Conservation (phyloP, 1,140 invertebrate species). For the Atta colombica region DNA sequence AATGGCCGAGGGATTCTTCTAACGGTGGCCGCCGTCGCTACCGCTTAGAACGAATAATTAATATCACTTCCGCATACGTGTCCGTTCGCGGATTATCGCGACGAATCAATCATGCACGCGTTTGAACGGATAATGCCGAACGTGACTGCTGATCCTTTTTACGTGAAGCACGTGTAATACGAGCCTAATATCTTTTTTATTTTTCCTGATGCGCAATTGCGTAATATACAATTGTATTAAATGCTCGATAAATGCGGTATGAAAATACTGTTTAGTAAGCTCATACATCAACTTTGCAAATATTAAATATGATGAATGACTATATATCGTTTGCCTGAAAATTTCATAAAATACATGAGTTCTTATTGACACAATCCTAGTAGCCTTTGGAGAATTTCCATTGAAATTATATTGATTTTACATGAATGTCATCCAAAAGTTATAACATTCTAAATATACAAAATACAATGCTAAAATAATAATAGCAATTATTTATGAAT, state of each 20-base stretch:
- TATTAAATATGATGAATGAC: not conserved
- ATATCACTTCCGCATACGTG: slow-evolving; percentile 68
- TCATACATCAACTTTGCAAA: not conserved
- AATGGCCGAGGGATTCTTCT: slow-evolving; percentile 56
- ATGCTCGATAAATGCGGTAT: not conserved
- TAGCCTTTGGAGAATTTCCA: not conserved
- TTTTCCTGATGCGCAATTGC: not conserved
- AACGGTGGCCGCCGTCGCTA: slow-evolving; percentile 11
- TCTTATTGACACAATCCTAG: not conserved
- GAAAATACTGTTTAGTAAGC: not conserved
- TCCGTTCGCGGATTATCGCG: slow-evolving; percentile 61
- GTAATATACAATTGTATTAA: not conserved
- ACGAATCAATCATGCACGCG: slow-evolving; percentile 49
- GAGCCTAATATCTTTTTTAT: not conserved
- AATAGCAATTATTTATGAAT: not conserved
- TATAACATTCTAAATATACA: not conserved
- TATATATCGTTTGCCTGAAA: not conserved
- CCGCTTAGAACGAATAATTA: slow-evolving; percentile 77
- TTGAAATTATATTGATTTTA: not conserved
- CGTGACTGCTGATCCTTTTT: not conserved
- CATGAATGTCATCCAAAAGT: not conserved
- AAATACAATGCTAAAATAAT: not conserved
- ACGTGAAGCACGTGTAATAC: not conserved
- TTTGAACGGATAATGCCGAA: slow-evolving; percentile 10
- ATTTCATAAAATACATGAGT: not conserved